Evolutionary conservation across 2,888 invertebrate genomes (phyloP).

Genomic region (Dugesia japonica): DNA sequence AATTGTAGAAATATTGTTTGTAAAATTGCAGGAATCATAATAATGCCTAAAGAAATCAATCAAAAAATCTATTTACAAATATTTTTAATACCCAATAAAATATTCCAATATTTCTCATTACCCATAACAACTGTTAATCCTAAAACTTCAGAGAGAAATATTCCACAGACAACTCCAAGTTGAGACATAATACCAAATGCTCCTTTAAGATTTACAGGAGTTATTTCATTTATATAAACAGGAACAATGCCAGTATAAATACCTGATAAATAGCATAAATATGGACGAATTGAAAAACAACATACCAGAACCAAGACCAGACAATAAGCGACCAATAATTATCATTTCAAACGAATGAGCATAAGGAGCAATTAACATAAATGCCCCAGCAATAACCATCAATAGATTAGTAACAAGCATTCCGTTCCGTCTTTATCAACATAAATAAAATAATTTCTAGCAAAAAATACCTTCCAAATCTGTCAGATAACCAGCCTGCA

Average conservation of each 20-base stretch:
- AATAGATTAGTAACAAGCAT: slow-evolving; percentile 68
- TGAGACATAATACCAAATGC: slow-evolving; percentile 71
- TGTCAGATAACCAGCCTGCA: slow-evolving; percentile 85
- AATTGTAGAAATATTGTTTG: slow-evolving; percentile 55
- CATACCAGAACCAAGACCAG: slow-evolving; percentile 58
- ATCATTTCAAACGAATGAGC: slow-evolving; percentile 84
- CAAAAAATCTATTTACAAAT: neutral
- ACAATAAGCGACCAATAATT: slow-evolving; percentile 85
- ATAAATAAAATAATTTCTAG: neutral
- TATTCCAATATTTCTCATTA: slow-evolving; percentile 71
- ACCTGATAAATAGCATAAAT: slow-evolving; percentile 53
- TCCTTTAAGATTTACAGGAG: slow-evolving; percentile 78
- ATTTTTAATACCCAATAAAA: neutral
- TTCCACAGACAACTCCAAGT: slow-evolving; percentile 80
- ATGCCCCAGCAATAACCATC: slow-evolving; percentile 75
- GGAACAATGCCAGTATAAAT: slow-evolving; percentile 89
- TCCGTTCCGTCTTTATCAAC: slow-evolving; percentile 8
- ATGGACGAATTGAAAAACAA: neutral
- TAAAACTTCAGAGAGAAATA: slow-evolving; percentile 78
- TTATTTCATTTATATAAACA: slow-evolving; percentile 96
- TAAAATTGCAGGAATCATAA: slow-evolving; percentile 3
- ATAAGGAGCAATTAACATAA: slow-evolving; percentile 85
- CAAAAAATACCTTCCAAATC: slow-evolving; percentile 59
- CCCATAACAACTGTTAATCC: slow-evolving; percentile 87
- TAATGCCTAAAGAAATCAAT: neutral